Evolutionary conservation across 2,888 invertebrate genomes (phyloP).

Genomic region (Ormyrus thymus): DNA sequence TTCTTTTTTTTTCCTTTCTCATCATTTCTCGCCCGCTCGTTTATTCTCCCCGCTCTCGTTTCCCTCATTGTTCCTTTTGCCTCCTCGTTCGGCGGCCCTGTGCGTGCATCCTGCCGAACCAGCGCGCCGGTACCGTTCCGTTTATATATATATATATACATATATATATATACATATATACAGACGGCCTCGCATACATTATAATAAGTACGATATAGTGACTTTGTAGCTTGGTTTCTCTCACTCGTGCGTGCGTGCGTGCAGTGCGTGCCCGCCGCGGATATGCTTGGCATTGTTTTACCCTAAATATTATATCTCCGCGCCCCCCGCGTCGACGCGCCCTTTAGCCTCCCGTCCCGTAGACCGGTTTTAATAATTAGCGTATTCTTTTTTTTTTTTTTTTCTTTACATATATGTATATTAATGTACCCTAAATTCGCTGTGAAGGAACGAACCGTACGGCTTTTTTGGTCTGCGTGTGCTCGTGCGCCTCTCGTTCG

Average conservation of each 20-base stretch:
- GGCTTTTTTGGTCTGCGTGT: slow-evolving; percentile 32
- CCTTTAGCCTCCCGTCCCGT: not conserved
- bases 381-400: not conserved
- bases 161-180: not conserved
- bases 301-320: not conserved
- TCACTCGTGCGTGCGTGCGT: slow-evolving; percentile 39
- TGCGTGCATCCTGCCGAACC: not conserved
- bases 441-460: slow-evolving; percentile 27
- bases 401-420: not conserved
- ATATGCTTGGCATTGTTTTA: slow-evolving; percentile 62
- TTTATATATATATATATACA: not conserved
- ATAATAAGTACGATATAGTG: slow-evolving; percentile 5
- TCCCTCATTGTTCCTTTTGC: not conserved
- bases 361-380: too few species aligned
- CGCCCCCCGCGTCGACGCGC: not conserved
- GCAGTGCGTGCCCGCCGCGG: slow-evolving; percentile 64
- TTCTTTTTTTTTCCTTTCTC: not conserved
- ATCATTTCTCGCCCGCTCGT: not conserved
- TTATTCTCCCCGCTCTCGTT: not conserved
- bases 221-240: slow-evolving; percentile 8
- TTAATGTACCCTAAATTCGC: slow-evolving; percentile 29
- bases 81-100: not conserved
- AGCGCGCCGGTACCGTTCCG: not conserved
- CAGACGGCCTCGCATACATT: not conserved
- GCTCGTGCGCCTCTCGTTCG: not conserved